Conservation (phyloP, 2,797 vertebrate species). For the Sebastes iracundus region DNA sequence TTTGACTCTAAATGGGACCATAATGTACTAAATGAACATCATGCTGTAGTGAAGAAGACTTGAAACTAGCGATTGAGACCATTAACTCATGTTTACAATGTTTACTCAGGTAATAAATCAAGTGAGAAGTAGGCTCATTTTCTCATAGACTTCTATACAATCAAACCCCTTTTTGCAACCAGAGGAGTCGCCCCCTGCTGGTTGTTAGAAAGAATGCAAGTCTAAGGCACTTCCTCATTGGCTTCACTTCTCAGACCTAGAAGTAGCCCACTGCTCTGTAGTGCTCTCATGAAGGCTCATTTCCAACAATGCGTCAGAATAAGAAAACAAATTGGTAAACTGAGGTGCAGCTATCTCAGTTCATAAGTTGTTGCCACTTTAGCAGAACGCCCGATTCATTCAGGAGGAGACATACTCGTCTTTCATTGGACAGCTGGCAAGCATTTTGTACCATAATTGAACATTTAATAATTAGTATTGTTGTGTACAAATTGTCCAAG, state of each 20-base stretch:
- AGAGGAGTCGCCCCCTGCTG: too few relatives aligned
- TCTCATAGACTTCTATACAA: too few relatives aligned
- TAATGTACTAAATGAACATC: too few relatives aligned
- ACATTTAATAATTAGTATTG: neutral
- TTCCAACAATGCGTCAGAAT: neutral
- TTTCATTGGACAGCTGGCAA: neutral
- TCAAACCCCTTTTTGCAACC: too few relatives aligned
- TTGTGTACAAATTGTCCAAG: neutral
- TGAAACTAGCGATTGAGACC: too few relatives aligned
- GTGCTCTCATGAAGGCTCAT: neutral
- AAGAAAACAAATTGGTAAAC: neutral
- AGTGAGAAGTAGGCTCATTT: rapidly evolving
- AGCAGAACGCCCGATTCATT: neutral
- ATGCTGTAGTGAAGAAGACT: too few relatives aligned
- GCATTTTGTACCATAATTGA: neutral
- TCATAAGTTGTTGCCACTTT: neutral
- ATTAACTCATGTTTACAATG: too few relatives aligned
- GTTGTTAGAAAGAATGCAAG: too few relatives aligned
- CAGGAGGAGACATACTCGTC: neutral
- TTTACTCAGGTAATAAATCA: too few relatives aligned
- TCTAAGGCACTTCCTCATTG: too few relatives aligned
- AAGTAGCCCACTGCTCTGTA: neutral
- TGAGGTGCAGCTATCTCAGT: neutral
- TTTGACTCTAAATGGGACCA: too few relatives aligned
- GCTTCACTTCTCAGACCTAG: too few relatives aligned